phyloP scores from a whole-genome alignment of 2,888 invertebrate genomes.

The Drosophila anomalata region DNA sequence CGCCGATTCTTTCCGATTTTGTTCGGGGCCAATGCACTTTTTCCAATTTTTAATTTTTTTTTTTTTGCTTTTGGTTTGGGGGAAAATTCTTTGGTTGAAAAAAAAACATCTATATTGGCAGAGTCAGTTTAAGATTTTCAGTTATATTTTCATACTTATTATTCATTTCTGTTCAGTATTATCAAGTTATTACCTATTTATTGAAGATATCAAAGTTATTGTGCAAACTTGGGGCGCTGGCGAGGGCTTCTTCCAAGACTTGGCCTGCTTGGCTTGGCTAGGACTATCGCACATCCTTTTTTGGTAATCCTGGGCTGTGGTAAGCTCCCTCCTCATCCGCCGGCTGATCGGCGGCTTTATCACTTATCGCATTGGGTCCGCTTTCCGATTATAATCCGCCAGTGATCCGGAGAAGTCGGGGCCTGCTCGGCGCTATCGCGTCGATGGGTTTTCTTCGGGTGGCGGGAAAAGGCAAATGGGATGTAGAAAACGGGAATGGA shows the following conservation, averaged over 20 bases:
- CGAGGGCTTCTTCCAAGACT: too few species aligned
- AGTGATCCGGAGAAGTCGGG: conserved; percentile 56
- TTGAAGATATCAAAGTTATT: too few species aligned
- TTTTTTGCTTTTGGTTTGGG: background rate
- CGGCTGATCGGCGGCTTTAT: conserved; percentile 37
- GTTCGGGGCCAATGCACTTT: conserved; percentile 40
- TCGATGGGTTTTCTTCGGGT: conserved; percentile 20
- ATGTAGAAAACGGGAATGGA: background rate
- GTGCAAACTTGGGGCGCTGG: too few species aligned
- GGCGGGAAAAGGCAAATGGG: background rate
- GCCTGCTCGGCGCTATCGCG: conserved; percentile 33
- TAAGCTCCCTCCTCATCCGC: conserved; percentile 37
- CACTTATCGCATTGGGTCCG: conserved; percentile 58
- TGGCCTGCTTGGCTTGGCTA: background rate
- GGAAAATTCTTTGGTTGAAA: background rate
- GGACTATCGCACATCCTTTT: conserved; percentile 1
- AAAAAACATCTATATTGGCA: too few species aligned
- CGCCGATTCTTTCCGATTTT: background rate
- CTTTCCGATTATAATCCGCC: conserved; percentile 27
- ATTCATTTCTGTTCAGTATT: too few species aligned
- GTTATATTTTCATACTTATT: too few species aligned
- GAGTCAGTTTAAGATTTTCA: too few species aligned
- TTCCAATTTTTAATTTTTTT: background rate
- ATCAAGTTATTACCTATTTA: too few species aligned
- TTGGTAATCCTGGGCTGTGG: conserved; percentile 20